These are phyloP conservation scores for Peucedramus taeniatus DNA, from an alignment of 2,113 vertebrate species.

Conservation along the genomic window DNA sequence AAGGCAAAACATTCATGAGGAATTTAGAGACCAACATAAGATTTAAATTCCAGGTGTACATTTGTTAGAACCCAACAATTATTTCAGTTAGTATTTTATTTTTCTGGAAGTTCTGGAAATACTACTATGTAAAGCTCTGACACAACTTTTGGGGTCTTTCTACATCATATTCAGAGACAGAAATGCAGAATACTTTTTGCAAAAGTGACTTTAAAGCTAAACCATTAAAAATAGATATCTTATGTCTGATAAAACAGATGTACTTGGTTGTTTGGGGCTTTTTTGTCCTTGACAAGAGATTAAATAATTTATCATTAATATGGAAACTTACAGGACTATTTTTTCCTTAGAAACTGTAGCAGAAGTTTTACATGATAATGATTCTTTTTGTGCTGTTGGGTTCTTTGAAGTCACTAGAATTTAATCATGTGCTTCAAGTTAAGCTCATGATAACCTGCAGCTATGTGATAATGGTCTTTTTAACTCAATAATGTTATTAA, in stretches of 20 bases:
- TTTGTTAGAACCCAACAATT: not conserved
- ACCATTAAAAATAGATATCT: not conserved
- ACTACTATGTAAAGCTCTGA: not conserved
- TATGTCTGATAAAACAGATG: not conserved
- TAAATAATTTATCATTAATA: not conserved
- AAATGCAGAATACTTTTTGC: not conserved
- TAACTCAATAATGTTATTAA: not conserved
- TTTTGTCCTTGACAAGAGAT: not conserved
- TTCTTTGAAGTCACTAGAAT: slow-evolving; percentile 28
- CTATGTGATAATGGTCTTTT: not conserved
- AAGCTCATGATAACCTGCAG: not conserved
- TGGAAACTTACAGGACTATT: not conserved
- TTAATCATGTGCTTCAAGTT: not conserved
- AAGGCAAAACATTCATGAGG: not conserved
- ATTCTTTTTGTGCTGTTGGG: not conserved
- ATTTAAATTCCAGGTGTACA: not conserved
- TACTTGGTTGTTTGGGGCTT: not conserved
- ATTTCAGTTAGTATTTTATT: not conserved
- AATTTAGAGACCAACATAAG: not conserved
- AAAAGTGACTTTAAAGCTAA: not conserved
- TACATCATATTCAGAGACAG: not conserved
- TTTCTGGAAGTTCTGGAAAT: not conserved
- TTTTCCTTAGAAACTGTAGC: not conserved
- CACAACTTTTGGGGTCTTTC: not conserved
- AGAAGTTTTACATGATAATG: not conserved